Evolutionary conservation across 1,140 invertebrate genomes (phyloP).

Genomic region (Elysia chlorotica): DNA sequence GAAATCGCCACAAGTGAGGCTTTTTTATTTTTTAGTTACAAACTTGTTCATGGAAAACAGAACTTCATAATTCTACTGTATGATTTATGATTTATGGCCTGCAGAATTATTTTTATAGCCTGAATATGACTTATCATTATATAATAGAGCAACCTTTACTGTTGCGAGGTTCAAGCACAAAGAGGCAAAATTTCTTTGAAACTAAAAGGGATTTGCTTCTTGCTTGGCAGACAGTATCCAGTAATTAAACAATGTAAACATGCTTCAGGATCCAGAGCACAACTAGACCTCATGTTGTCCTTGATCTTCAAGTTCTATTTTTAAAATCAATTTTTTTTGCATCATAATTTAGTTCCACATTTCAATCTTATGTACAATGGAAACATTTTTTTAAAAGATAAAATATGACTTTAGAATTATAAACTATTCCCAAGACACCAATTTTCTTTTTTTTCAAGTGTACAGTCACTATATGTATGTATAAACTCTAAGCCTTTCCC

Average conservation of each 20-base stretch:
- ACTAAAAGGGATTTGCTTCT: no score
- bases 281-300: no score
- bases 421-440: neutral
- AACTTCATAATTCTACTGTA: neutral
- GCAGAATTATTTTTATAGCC: neutral
- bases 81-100: neutral
- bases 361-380: neutral
- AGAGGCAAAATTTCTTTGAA: no score
- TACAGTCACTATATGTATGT: neutral
- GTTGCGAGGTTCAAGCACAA: no score
- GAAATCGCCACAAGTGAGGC: constrained; percentile 15
- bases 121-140: neutral
- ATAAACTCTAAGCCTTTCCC: neutral
- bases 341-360: no score
- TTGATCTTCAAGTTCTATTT: no score
- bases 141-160: neutral
- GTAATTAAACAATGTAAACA: no score
- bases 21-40: neutral
- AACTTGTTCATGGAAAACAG: neutral
- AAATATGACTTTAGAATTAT: neutral
- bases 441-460: neutral
- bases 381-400: neutral
- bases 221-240: no score
- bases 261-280: no score
- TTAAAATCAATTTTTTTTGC: no score